A percentile compares a stretch with the other conserved stretches of the same genome.
Evolutionary conservation across 2,797 vertebrate species (phyloP).

Genomic region (Parotocinclus haroldoi): DNA sequence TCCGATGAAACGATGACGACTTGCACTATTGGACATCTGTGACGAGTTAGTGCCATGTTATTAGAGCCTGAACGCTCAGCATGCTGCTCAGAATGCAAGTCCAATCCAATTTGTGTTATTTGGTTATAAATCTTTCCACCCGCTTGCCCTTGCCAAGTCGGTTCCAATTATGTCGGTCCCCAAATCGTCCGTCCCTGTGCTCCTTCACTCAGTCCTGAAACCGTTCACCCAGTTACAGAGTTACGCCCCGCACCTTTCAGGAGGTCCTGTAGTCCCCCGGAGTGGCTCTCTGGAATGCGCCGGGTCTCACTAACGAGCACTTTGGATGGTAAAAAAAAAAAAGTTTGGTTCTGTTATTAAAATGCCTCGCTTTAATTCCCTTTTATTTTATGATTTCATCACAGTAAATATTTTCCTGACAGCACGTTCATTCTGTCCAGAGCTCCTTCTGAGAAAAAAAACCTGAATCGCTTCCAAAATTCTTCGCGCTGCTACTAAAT

Average conservation of each 20-base stretch:
- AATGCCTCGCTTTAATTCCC: slow-evolving; percentile 19
- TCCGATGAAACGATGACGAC: too few species aligned
- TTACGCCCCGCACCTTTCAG: neutral
- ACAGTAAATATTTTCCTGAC: slow-evolving; percentile 8
- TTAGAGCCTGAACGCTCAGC: neutral
- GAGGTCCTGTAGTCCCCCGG: neutral
- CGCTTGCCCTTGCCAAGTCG: neutral
- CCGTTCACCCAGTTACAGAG: neutral
- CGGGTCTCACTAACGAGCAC: slow-evolving; percentile 21
- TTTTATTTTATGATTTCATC: slow-evolving; percentile 6
- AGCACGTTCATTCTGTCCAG: neutral
- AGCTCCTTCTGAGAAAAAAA: slow-evolving; percentile 23
- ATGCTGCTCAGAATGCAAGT: slow-evolving; percentile 1
- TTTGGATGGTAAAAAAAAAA: slow-evolving; percentile 18
- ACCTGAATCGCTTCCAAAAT: slow-evolving; percentile 18
- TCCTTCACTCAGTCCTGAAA: neutral
- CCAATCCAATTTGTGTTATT: neutral
- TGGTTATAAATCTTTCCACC: neutral
- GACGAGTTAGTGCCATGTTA: too few species aligned
- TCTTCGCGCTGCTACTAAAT: neutral
- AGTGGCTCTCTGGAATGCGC: slow-evolving; percentile 2
- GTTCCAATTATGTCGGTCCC: neutral
- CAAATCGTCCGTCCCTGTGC: neutral
- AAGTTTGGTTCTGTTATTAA: slow-evolving; percentile 28
- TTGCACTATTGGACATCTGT: too few species aligned